A percentile compares a stretch with the other conserved stretches of the same genome.
These are phyloP conservation scores for Agrypnia vestita DNA, from an alignment of 1,140 invertebrate genomes.

Conservation along the genomic window DNA sequence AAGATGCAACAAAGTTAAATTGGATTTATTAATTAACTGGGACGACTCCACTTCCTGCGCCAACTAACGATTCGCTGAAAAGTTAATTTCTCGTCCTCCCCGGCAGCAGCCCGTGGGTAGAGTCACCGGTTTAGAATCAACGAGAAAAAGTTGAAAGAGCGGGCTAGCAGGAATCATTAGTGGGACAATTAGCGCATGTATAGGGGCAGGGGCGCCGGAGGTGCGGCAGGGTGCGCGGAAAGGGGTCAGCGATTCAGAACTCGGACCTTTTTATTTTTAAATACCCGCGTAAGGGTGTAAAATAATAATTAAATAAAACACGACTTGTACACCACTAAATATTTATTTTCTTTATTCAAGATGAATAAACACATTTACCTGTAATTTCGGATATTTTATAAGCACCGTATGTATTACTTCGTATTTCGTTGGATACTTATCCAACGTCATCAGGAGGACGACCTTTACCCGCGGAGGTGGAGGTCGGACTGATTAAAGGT, in stretches of 20 bases:
- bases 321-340: too few relatives aligned
- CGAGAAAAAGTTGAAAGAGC: slow-evolving; percentile 52
- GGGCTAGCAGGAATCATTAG: slow-evolving; percentile 50
- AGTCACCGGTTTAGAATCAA: slow-evolving; percentile 36
- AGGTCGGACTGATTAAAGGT: too few relatives aligned
- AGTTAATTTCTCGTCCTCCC: slow-evolving; percentile 11
- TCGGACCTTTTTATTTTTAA: too few relatives aligned
- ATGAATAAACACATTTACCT: too few relatives aligned
- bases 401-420: too few relatives aligned
- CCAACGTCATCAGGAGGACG: too few relatives aligned
- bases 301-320: too few relatives aligned
- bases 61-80: slow-evolving; percentile 28
- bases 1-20: slow-evolving; percentile 32
- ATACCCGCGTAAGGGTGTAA: too few relatives aligned
- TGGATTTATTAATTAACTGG: slow-evolving; percentile 39
- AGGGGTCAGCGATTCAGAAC: not conserved
- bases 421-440: too few relatives aligned
- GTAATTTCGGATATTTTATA: too few relatives aligned
- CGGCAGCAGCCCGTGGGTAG: not conserved
- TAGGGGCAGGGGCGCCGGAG: not conserved
- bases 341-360: too few relatives aligned
- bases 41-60: not conserved
- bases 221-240: not conserved
- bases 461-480: too few relatives aligned
- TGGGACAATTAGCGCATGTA: slow-evolving; percentile 49